phyloP scores from a whole-genome alignment of 2,888 invertebrate species.

The Chaitophorus viminalis region DNA sequence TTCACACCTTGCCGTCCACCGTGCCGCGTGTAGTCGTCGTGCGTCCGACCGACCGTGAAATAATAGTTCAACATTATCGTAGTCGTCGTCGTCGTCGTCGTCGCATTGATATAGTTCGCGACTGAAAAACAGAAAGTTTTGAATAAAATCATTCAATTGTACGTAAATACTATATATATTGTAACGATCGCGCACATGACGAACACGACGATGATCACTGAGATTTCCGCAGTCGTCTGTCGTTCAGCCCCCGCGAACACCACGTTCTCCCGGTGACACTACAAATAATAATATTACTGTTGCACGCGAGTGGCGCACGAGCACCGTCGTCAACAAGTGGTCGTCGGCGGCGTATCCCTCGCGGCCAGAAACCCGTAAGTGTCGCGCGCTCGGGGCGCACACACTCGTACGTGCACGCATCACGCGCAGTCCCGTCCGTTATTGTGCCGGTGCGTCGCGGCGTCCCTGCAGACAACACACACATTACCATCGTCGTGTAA shows the following conservation, averaged over 20 bases:
- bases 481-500: no score
- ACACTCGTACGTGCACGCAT: no score
- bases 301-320: background rate
- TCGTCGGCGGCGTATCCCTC: background rate
- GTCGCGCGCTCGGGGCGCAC: conserved; percentile 28
- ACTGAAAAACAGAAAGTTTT: background rate
- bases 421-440: background rate
- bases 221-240: conserved; percentile 10
- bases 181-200: background rate
- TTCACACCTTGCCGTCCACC: no score
- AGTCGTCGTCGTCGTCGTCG: background rate
- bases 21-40: background rate
- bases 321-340: no score
- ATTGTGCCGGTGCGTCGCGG: background rate
- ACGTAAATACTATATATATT: background rate
- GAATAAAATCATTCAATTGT: no score
- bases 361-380: background rate
- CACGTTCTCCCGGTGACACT: conserved; percentile 37
- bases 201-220: conserved; percentile 17
- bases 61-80: no score
- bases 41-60: background rate
- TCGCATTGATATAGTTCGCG: background rate
- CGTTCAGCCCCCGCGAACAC: background rate
- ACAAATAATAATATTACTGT: no score
- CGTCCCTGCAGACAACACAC: no score